Percentiles rank a stretch among this genome's conserved stretches.
phyloP scores from a whole-genome alignment of 1,140 invertebrate genomes.

The Achroia grisella region DNA sequence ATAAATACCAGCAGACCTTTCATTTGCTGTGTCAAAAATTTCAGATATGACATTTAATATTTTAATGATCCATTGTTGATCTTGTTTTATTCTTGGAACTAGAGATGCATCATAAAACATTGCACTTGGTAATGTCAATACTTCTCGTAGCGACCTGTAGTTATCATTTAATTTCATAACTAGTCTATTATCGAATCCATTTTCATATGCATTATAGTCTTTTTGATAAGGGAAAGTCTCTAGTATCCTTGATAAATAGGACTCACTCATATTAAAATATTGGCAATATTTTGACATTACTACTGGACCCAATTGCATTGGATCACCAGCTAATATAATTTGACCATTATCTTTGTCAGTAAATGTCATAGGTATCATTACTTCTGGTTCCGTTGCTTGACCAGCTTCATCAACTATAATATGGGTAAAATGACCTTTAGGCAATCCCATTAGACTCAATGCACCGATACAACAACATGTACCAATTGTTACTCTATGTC shows the following conservation, averaged over 20 bases:
- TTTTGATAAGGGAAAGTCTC: conserved; percentile 78
- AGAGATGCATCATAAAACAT: conserved; percentile 89
- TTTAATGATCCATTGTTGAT: conserved; percentile 40
- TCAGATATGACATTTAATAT: conserved; percentile 51
- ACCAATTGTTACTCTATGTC: conserved; percentile 86
- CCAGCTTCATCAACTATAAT: conserved; percentile 94
- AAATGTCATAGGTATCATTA: conserved; percentile 82
- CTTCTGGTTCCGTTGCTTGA: conserved; percentile 92
- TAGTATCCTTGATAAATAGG: conserved; percentile 82
- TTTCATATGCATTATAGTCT: conserved; percentile 66
- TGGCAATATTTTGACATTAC: conserved; percentile 79
- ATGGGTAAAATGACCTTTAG: conserved; percentile 87
- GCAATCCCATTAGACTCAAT: conserved; percentile 79
- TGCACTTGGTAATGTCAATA: conserved; percentile 83
- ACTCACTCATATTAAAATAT: conserved; percentile 79
- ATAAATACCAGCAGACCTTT: conserved; percentile 79
- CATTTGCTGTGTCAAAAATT: conserved; percentile 44
- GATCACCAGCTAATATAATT: conserved; percentile 92
- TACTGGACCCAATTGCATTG: conserved; percentile 91
- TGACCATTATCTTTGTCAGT: conserved; percentile 74
- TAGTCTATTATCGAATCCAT: conserved; percentile 79
- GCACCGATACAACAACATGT: conserved; percentile 85
- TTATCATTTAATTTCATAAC: conserved; percentile 84
- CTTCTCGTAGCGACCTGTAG: conserved; percentile 86
- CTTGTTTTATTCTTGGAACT: conserved; percentile 68